Conservation (phyloP, 2,797 vertebrate species). For the Crax fasciolata region DNA sequence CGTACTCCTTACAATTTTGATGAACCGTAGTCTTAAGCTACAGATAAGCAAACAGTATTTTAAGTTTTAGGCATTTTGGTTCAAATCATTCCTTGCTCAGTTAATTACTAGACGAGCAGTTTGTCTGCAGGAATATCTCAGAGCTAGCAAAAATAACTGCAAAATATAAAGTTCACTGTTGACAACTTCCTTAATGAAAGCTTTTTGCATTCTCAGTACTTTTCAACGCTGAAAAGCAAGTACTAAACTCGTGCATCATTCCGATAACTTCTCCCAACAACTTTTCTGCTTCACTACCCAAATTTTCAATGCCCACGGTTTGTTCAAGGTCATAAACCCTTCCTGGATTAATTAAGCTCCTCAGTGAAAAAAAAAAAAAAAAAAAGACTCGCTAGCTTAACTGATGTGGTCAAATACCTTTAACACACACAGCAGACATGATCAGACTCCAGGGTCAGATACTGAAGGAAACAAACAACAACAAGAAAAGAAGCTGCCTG, state of each 20-base stretch:
- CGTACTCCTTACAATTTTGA: neutral
- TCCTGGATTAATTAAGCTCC: constrained; percentile 77
- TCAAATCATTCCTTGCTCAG: neutral
- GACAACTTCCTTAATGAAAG: neutral
- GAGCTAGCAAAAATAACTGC: constrained; percentile 23
- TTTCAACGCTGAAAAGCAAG: constrained; percentile 24
- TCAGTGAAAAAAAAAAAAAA: neutral
- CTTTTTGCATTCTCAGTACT: neutral
- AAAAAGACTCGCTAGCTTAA: constrained; percentile 23
- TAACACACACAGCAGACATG: constrained; percentile 35
- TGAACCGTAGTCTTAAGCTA: neutral
- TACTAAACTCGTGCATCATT: constrained; percentile 44
- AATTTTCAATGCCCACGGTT: constrained; percentile 69
- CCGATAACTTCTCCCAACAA: constrained; percentile 69
- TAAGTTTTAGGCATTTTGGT: neutral
- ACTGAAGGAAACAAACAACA: constrained; percentile 62
- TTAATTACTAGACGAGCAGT: neutral
- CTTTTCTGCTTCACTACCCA: constrained; percentile 72
- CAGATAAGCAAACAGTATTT: neutral
- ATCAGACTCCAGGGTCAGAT: constrained; percentile 34
- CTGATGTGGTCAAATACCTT: constrained; percentile 57
- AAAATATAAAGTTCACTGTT: neutral
- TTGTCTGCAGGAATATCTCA: neutral
- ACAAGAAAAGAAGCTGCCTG: constrained; percentile 46
- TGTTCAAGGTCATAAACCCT: constrained; percentile 75